Evolutionary conservation across 92 coral and sea anemone genomes (phyloP).

Genomic region (Zoanthus gigantus): DNA sequence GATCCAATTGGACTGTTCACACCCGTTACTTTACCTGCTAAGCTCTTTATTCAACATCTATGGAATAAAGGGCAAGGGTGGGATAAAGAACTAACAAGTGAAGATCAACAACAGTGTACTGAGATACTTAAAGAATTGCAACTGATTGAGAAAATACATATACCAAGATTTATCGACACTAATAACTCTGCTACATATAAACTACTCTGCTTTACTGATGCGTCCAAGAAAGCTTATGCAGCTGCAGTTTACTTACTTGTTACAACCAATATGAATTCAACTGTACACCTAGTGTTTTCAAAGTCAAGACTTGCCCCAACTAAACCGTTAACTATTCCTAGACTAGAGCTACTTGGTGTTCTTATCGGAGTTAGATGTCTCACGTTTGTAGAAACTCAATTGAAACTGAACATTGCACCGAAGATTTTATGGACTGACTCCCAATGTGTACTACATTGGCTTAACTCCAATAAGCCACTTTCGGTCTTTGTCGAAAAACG

Average conservation of each 20-base stretch:
- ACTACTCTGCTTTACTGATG: slow-evolving; percentile 43
- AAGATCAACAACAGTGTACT: slow-evolving; percentile 17
- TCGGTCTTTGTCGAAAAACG: slow-evolving; percentile 59
- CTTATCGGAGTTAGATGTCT: not conserved
- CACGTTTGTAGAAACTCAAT: slow-evolving; percentile 39
- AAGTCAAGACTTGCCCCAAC: slow-evolving; percentile 59
- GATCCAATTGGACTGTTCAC: slow-evolving; percentile 9
- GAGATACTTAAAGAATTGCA: not conserved
- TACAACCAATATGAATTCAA: slow-evolving; percentile 19
- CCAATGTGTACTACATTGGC: slow-evolving; percentile 11
- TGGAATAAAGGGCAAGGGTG: slow-evolving; percentile 41
- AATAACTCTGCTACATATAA: not conserved
- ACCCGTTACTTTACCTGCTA: slow-evolving; percentile 39
- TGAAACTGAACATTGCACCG: slow-evolving; percentile 31
- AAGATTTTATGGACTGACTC: slow-evolving; percentile 55
- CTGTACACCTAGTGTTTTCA: slow-evolving; percentile 52
- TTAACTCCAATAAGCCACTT: slow-evolving; percentile 32
- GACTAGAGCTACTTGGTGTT: slow-evolving; percentile 55
- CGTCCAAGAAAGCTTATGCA: not conserved
- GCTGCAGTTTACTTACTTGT: slow-evolving; percentile 29
- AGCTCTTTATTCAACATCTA: slow-evolving; percentile 46
- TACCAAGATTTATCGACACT: slow-evolving; percentile 9
- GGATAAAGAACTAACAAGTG: slow-evolving; percentile 19
- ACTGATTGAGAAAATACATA: not conserved
- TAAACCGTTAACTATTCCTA: slow-evolving; percentile 50